These are phyloP conservation scores for Pardosa pseudoannulata DNA, from an alignment of 2,888 invertebrate species.

Conservation along the genomic window DNA sequence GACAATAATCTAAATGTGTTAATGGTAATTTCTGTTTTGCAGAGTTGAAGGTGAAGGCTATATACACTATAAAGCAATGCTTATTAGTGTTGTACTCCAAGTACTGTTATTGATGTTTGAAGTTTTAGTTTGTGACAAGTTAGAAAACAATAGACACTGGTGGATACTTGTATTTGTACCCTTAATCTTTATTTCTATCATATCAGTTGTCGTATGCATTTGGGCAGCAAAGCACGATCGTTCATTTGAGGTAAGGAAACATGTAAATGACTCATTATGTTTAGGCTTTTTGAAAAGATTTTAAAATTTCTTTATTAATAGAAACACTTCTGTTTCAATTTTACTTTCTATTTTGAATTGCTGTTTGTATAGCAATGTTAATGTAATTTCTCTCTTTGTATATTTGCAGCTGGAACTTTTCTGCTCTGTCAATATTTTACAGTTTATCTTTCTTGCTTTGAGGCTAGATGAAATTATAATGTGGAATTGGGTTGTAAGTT, in stretches of 20 bases:
- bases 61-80: constrained; percentile 98
- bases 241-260: constrained; percentile 88
- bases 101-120: constrained; percentile 97
- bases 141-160: constrained; percentile 89
- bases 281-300: no score
- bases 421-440: constrained; percentile 97
- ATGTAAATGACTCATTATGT: neutral
- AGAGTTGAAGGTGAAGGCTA: constrained; percentile 97
- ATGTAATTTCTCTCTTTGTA: no score
- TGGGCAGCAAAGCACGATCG: constrained; percentile 99
- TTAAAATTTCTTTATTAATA: no score
- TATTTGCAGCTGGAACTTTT: constrained; percentile 90
- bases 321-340: no score
- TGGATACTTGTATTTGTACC: constrained; percentile 94
- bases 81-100: constrained; percentile 95
- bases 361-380: no score
- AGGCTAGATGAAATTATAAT: constrained; percentile 85
- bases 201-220: constrained; percentile 96
- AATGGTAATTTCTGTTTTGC: constrained; percentile 78
- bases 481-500: constrained; percentile 81
- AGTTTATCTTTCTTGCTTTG: constrained; percentile 97
- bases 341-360: no score
- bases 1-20: no score
- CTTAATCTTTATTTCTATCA: constrained; percentile 95
- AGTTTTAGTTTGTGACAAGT: constrained; percentile 94